Evolutionary conservation across 2,113 vertebrate species (phyloP).

Genomic region (Bungarus multicinctus): DNA sequence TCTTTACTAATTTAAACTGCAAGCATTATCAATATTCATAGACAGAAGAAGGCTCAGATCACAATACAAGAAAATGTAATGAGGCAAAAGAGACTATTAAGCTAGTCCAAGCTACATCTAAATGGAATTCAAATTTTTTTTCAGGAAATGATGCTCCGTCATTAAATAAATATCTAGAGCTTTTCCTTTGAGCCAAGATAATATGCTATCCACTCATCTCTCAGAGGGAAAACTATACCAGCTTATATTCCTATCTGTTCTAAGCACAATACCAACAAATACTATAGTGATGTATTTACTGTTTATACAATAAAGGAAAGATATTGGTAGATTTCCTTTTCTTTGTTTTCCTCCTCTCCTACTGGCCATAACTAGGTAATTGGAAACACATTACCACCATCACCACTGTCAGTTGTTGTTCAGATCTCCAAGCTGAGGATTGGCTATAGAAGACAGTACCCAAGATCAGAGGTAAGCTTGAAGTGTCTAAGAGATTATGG

Average conservation of each 20-base stretch:
- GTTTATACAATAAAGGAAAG: neutral
- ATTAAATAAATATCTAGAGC: neutral
- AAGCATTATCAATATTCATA: neutral
- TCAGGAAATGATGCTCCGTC: neutral
- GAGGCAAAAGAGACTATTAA: neutral
- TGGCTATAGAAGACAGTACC: neutral
- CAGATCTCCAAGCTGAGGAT: neutral
- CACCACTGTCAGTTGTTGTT: neutral
- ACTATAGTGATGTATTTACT: neutral
- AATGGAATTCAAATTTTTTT: neutral
- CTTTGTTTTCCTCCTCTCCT: neutral
- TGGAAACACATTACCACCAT: neutral
- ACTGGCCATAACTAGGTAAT: neutral
- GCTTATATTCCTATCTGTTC: neutral
- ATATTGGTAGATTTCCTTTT: neutral
- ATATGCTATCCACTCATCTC: neutral
- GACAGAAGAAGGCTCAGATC: neutral
- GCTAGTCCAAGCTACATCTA: neutral
- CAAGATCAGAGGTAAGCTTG: neutral
- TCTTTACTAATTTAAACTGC: neutral
- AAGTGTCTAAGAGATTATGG: neutral
- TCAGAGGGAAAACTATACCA: neutral
- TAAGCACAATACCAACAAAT: neutral
- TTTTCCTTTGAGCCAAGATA: neutral
- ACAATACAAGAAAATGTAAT: neutral